These are phyloP conservation scores for Psilopsiagon aymara DNA, from an alignment of 2,113 vertebrate genomes.

Conservation along the genomic window DNA sequence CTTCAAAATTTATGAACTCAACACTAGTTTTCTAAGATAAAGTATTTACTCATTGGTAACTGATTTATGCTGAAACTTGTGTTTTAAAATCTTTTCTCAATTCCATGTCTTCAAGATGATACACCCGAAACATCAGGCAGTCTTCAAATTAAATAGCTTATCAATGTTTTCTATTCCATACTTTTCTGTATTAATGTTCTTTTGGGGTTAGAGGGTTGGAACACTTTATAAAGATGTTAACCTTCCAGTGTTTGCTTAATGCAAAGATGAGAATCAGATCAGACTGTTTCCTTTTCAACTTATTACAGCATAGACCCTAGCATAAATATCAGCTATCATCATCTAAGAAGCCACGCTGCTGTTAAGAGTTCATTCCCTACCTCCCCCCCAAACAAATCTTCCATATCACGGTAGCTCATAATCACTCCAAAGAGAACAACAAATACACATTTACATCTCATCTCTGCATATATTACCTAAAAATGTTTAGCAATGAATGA, in stretches of 20 bases:
- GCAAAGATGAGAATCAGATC: neutral
- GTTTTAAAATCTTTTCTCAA: neutral
- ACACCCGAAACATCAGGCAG: neutral
- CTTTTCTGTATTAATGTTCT: neutral
- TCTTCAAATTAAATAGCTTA: neutral
- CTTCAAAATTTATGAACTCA: neutral
- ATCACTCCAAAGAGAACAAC: neutral
- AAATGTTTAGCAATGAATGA: neutral
- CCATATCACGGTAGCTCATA: neutral
- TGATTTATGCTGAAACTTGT: neutral
- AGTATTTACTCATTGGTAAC: neutral
- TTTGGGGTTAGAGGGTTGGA: neutral
- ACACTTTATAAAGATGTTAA: neutral
- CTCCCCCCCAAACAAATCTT: accelerated
- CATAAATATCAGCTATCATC: neutral
- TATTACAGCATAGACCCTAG: neutral
- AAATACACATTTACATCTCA: neutral
- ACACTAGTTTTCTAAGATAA: neutral
- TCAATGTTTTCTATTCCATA: neutral
- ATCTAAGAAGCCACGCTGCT: neutral
- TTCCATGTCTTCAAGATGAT: neutral
- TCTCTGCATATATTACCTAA: neutral
- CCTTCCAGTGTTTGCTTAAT: neutral
- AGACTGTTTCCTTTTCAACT: neutral
- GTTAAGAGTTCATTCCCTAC: neutral